Evolutionary conservation across 1,140 invertebrate genomes (phyloP).

Genomic region (Halyomorpha halys): DNA sequence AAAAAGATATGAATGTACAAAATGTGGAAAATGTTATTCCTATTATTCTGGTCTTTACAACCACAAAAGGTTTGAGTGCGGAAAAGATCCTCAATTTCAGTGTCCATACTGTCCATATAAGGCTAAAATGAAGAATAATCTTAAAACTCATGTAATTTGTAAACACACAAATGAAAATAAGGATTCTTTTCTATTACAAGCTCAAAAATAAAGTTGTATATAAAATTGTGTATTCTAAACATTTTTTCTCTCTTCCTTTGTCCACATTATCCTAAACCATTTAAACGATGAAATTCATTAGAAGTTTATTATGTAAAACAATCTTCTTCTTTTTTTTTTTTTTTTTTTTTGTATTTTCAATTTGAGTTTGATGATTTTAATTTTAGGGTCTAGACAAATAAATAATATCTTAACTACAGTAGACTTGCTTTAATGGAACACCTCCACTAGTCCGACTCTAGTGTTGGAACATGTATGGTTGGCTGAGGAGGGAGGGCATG

Average conservation of each 20-base stretch:
- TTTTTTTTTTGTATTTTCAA: no score
- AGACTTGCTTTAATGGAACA: no score
- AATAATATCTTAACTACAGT: no score
- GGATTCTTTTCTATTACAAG: neutral
- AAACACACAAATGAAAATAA: neutral
- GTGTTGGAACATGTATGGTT: no score
- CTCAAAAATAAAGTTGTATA: neutral
- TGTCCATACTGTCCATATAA: conserved; percentile 39
- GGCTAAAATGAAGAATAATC: conserved; percentile 41
- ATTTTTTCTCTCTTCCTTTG: neutral
- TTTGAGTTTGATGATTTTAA: no score
- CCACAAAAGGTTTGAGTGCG: conserved; percentile 44
- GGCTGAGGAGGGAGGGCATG: no score
- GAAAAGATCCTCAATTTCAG: conserved; percentile 35
- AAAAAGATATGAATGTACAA: neutral
- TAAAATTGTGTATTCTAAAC: neutral
- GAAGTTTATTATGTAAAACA: no score
- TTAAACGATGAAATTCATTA: neutral
- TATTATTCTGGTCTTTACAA: conserved; percentile 41
- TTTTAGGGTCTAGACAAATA: no score
- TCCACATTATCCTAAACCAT: neutral
- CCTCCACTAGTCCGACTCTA: no score
- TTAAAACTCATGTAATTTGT: conserved; percentile 18
- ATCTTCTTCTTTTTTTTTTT: no score
- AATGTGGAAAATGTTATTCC: conserved; percentile 54